Conservation (phyloP, 2,797 vertebrate genomes). For the Fistularia tabacaria region DNA sequence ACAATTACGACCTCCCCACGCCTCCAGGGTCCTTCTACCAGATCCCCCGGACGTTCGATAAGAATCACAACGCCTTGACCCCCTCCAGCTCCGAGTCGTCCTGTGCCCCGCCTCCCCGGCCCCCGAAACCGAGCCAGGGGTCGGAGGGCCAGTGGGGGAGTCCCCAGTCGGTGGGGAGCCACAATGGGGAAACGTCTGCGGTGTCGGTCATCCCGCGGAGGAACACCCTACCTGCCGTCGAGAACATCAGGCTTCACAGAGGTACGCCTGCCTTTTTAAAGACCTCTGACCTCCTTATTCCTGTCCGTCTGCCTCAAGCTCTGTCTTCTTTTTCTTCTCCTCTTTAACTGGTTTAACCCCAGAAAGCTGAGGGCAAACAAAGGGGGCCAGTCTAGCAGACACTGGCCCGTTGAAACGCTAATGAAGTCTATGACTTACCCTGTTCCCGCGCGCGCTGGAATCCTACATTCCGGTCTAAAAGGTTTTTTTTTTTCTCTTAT, state of each 20-base stretch:
- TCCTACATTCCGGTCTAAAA: conserved; percentile 61
- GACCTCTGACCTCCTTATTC: conserved; percentile 5
- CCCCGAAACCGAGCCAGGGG: conserved; percentile 88
- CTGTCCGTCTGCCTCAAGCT: conserved; percentile 18
- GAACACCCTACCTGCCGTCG: conserved; percentile 91
- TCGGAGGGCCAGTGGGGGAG: conserved; percentile 85
- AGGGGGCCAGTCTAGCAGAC: conserved; percentile 59
- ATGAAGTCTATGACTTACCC: conserved; percentile 71
- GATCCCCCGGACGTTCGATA: conserved; percentile 92
- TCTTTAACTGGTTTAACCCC: conserved; percentile 47
- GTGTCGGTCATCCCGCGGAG: conserved; percentile 89
- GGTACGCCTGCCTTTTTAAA: conserved; percentile 64
- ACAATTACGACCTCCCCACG: conserved; percentile 87
- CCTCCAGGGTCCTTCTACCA: conserved; percentile 90
- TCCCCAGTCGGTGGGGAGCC: conserved; percentile 77
- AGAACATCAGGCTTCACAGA: conserved; percentile 93
- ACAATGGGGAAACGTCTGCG: conserved; percentile 73
- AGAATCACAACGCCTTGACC: conserved; percentile 91
- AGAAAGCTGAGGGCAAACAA: conserved; percentile 66
- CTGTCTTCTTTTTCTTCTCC: too few species aligned
- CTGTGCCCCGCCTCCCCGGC: conserved; percentile 81
- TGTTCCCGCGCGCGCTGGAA: conserved; percentile 51
- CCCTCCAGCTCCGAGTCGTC: conserved; percentile 77
- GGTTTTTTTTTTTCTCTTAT: not conserved
- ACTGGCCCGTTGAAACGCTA: conserved; percentile 62